Percentiles rank a stretch among this genome's conserved stretches.
phyloP scores from a whole-genome alignment of 2,888 invertebrate species.

The Myathropa florea region DNA sequence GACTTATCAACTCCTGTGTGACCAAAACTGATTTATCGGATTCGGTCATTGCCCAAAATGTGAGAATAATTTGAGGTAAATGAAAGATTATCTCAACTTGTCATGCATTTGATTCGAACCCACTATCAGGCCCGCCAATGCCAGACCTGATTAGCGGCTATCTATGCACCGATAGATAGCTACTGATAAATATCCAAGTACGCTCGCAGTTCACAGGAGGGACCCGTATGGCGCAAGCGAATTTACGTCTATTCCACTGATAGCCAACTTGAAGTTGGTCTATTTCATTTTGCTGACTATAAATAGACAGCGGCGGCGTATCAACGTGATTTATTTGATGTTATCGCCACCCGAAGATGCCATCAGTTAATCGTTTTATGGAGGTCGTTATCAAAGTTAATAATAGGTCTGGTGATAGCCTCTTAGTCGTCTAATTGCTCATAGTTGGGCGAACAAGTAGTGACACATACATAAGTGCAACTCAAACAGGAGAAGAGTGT shows the following conservation, averaged over 20 bases:
- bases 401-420: not conserved
- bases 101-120: not conserved
- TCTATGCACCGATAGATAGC: not conserved
- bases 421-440: not conserved
- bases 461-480: not conserved
- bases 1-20: not conserved
- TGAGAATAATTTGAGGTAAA: not conserved
- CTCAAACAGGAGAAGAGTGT: not conserved
- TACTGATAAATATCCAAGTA: not conserved
- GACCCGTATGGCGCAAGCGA: not conserved
- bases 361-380: slow-evolving; percentile 31
- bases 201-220: not conserved
- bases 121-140: not conserved
- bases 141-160: not conserved
- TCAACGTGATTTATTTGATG: not conserved
- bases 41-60: not conserved
- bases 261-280: not conserved
- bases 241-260: not conserved
- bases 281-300: not conserved
- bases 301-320: not conserved
- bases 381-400: not conserved
- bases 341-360: not conserved
- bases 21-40: not conserved
- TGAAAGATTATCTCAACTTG: not conserved
- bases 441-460: not conserved